Evolutionary conservation across 1,140 invertebrate genomes (phyloP), one percentile per base, ranked within the genome.

Genomic region (Potamilus streckersoni): DNA sequence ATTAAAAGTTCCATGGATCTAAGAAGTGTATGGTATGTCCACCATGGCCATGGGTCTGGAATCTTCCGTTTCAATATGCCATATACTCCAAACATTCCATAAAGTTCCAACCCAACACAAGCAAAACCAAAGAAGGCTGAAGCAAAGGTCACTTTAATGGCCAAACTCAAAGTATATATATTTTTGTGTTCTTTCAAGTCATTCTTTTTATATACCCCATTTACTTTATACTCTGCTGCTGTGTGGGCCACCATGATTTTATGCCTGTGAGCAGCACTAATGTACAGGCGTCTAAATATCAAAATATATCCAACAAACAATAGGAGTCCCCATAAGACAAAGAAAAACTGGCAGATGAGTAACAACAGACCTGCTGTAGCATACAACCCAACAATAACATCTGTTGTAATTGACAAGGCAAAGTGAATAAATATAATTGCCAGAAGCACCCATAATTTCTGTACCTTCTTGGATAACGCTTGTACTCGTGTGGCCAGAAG

Each of bases 1-100:
- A 97, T 94, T 1, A 93, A 93, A 31, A 96, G 93, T 87, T 97
- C 96, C 57, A 96, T 92, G 0, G 96, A 90, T 23, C 96, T 92
- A 55, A 96, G 91, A 3, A 94, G 94, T 80, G 96, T 94, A 82
- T 96, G 95, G 90, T 95, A 96, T 16, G 94, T 94, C 95, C 95
- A 97, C 91, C 96, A 95, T 12, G 96, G 90, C 96, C 96, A 97
- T 1, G 93, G 91, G 57, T 87, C 76, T n/a, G 84, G 84, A 62
- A 73, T 71, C 16, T 70, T 74, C 8, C 71, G n/a, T 20, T 61
- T 58, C 63, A 93, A 91, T 63, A 92, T 82, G 82, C 93, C 89
- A 87, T 92, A 87, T 14, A 95, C 93, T 17, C 94, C 93, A 83
- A 95, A 93, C 76, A 96, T 93, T 0, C 94, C 95, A 84, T 95